phyloP scores from a whole-genome alignment of 2,888 invertebrate genomes.

The Aphidoletes aphidimyza region DNA sequence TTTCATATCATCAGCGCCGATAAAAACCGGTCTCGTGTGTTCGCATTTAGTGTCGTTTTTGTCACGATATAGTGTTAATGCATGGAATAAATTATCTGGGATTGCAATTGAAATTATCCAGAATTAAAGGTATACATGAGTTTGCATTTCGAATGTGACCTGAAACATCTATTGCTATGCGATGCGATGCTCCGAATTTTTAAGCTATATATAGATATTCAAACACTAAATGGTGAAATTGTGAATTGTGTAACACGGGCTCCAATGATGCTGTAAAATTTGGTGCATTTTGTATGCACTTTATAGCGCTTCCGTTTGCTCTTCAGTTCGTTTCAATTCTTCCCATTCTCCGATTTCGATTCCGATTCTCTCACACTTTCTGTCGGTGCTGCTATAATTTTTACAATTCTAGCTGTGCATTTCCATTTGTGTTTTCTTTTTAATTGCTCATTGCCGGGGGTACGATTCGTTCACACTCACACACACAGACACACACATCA shows the following conservation, averaged over 20 bases:
- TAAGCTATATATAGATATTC: too few relatives aligned
- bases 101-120: constrained; percentile 52
- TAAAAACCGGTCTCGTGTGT: background rate
- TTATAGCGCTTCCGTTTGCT: background rate
- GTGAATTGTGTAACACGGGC: background rate
- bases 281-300: constrained; percentile 19
- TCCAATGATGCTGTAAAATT: background rate
- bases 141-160: background rate
- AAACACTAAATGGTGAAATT: too few relatives aligned
- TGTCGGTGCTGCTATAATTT: background rate
- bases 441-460: background rate
- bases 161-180: background rate
- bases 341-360: background rate
- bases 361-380: background rate
- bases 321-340: background rate
- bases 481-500: too few relatives aligned
- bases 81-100: constrained; percentile 50
- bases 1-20: background rate
- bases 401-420: background rate
- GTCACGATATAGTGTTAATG: constrained; percentile 53
- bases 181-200: too few relatives aligned
- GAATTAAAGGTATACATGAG: constrained; percentile 47
- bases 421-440: constrained; percentile 40
- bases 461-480: too few relatives aligned
- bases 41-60: constrained; percentile 22